Base-by-base conservation (phyloP, 2,113 vertebrate species). In the Balaenoptera acutorostrata region DNA sequence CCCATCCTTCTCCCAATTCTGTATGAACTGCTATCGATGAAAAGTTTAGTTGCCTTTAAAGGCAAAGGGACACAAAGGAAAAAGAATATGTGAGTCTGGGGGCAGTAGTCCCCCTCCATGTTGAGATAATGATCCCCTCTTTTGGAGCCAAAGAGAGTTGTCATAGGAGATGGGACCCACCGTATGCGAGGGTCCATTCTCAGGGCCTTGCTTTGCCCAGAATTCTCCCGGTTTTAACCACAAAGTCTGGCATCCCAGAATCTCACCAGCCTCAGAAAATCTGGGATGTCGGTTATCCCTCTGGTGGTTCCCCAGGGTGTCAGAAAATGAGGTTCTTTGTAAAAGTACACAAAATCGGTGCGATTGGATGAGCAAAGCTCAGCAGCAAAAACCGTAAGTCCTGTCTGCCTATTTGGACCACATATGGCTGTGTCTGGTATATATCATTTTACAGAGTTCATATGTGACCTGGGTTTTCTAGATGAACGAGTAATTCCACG, bases 341-440 rank as follows among this genome's bases (percentile, higher is more conserved):
- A 52, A 52, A 78, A 20, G 29, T 49, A 11, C 18, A 21, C 9
- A 3, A 52, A 52, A 23, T 6, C 3, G 5, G 46, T 3, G 9
- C 33, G 31, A 49, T 20, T 33, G 8, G 18, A 20, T 12, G 52
- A 20, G 46, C 46, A 21, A 52, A 52, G 4, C 31, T 33, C 46
- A 6, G 46, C 9, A 33, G 27, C 0, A 1, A 78, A 52, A 11
- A 11, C 8, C 46, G 2, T 17, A 33, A 20, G 3, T 52, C 10
- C 33, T 6, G 33, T 52, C 75, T 21, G 31, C 21, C 8, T 52
- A 3, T 21, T 5, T 52, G 46, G 75, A n/a, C 17, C 15, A 52
- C 46, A 1, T 33, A 3, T 31, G 66, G 23, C 23, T 63, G 39
- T 72, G 39, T 33, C 17, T 12, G 8, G 5, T 33, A 21, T 4